Conservation (phyloP, 2,113 vertebrate genomes). For the Spizaetus ornatus region DNA sequence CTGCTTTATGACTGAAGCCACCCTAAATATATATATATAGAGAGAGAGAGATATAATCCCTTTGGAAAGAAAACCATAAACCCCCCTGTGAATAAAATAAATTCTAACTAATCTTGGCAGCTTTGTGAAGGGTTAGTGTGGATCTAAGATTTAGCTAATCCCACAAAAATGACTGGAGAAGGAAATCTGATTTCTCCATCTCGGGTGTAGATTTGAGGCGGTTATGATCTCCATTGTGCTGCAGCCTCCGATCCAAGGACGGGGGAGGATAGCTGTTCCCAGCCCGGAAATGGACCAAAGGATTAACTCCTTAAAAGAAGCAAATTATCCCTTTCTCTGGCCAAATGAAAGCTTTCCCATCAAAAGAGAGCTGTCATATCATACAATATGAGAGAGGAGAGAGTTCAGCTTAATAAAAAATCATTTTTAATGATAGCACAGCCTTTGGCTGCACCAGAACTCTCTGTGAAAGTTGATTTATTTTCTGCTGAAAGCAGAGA, state of each 20-base stretch:
- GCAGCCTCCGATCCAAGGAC: slow-evolving; percentile 8
- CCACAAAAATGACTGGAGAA: slow-evolving; percentile 82
- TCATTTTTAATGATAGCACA: slow-evolving; percentile 25
- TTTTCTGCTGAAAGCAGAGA: slow-evolving; percentile 27
- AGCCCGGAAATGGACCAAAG: slow-evolving; percentile 64
- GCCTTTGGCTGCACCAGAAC: neutral
- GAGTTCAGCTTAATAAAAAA: slow-evolving; percentile 49
- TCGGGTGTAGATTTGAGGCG: slow-evolving; percentile 78
- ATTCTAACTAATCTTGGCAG: slow-evolving; percentile 92
- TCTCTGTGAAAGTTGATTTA: slow-evolving; percentile 41
- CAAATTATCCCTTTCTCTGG: slow-evolving; percentile 70
- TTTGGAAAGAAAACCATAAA: slow-evolving; percentile 77
- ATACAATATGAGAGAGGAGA: slow-evolving; percentile 49
- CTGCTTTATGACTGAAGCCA: slow-evolving; percentile 71
- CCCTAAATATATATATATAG: slow-evolving; percentile 74
- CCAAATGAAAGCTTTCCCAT: slow-evolving; percentile 66
- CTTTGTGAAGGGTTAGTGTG: slow-evolving; percentile 91
- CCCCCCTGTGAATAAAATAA: slow-evolving; percentile 79
- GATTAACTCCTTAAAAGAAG: slow-evolving; percentile 70
- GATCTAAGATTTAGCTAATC: slow-evolving; percentile 92
- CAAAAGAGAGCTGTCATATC: slow-evolving; percentile 72
- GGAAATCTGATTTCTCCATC: slow-evolving; percentile 92
- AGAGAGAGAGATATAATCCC: slow-evolving; percentile 78
- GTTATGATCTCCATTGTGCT: slow-evolving; percentile 86
- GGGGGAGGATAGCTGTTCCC: slow-evolving; percentile 58